Base-by-base conservation (phyloP, 2,888 invertebrate species). In the Bursaphelenchus okinawaensis region DNA sequence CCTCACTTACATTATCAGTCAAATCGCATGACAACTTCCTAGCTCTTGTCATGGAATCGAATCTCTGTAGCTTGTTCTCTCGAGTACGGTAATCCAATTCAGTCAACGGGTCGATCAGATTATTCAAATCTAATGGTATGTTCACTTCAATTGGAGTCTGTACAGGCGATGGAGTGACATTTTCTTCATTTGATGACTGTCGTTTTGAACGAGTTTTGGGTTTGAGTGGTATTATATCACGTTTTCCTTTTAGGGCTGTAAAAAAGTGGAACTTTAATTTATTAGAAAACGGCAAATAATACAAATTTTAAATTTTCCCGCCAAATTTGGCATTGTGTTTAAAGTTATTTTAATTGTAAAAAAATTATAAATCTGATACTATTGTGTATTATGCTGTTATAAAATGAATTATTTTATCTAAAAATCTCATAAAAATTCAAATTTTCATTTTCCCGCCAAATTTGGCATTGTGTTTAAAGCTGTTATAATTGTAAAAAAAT, bases 201-300 rank as follows among this genome's bases (percentile, higher is more conserved):
- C 40, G 40, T 16, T 2, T 40, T n/a, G 16, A 1, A 16, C 40
- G 40, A 40, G n/a, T 40, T 40, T 40, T 40, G 12, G 40, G 12
- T 40, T 59, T 59, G n/a, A 40, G 26, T n/a, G 59, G 51, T 20
- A 59, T 59, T 19, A 59, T 50, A 51, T 59, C 59, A 19, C 59
- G 26, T 31, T 26, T 28, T 16, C 50, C 50, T 23, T 59, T 40
- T 1, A 59, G 59, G 12, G 59, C 59, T 59, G 40, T 31, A 59
- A 19, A 55, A 26, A 23, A n/a, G n/a, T n/a, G n/a, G n/a, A n/a
- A n/a, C n/a, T n/a, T n/a, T n/a, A n/a, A n/a, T n/a, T n/a, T n/a
- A n/a, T n/a, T n/a, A n/a, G n/a, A n/a, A n/a, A n/a, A n/a, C n/a
- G n/a, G 24, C 19, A 28, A 20, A 24, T 7, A 16, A 1, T 4